Percentiles rank a stretch among this genome's conserved stretches.
Evolutionary conservation across 2,888 invertebrate genomes (phyloP).

Genomic region (Drosophila dives): DNA sequence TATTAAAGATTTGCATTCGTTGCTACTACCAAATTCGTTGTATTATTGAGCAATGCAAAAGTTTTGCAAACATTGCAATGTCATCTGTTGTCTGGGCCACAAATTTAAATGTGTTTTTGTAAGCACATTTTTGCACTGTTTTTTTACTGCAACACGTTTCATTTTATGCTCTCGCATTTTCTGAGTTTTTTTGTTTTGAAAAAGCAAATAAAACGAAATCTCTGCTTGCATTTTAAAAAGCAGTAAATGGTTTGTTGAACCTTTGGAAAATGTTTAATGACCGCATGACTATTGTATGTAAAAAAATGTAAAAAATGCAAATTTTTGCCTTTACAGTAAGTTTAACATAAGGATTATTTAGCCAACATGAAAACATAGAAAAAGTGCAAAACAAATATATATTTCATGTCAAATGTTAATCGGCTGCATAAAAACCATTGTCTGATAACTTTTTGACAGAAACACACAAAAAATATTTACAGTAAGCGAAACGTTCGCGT

Average conservation of each 20-base stretch:
- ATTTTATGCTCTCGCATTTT: conserved; percentile 19
- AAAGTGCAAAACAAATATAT: neutral
- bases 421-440: neutral
- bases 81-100: too few species aligned
- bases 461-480: neutral
- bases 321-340: conserved; percentile 7
- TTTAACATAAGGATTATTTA: conserved; percentile 9
- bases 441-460: neutral
- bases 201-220: conserved; percentile 27
- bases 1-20: neutral
- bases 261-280: conserved; percentile 23
- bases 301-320: conserved; percentile 12
- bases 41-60: neutral
- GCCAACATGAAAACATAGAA: neutral
- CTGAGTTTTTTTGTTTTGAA: conserved; percentile 53
- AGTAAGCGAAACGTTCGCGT: neutral
- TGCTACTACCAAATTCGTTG: neutral
- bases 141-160: conserved; percentile 25
- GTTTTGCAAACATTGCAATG: conserved; percentile 13
- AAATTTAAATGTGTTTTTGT: conserved; percentile 32
- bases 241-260: conserved; percentile 56
- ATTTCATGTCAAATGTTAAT: neutral
- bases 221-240: conserved; percentile 46
- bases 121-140: conserved; percentile 17
- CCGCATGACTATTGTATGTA: conserved; percentile 9